Conservation (phyloP, 2,888 invertebrate genomes). For the Cephalotes varians region DNA sequence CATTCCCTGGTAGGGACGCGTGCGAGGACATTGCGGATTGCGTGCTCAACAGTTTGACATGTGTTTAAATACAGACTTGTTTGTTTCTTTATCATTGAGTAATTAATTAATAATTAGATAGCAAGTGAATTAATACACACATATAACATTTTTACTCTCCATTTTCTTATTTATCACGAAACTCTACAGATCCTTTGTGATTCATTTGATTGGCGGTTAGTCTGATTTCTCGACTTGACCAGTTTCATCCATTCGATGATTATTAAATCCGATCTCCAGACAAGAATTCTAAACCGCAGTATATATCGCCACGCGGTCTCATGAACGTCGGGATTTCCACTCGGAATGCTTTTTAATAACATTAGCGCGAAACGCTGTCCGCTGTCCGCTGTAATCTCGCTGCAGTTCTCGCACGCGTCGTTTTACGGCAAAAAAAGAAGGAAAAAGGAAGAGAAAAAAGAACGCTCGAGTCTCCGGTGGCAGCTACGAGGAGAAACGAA, state of each 20-base stretch:
- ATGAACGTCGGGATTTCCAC: conserved; percentile 40
- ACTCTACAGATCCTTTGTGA: not conserved
- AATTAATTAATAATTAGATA: conserved; percentile 6
- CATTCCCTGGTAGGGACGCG: conserved; percentile 55
- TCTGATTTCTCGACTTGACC: not conserved
- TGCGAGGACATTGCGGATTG: not conserved
- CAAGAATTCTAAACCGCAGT: not conserved
- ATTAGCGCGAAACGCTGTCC: conserved; percentile 63
- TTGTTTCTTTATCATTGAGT: not conserved
- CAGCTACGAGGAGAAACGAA: conserved; percentile 43
- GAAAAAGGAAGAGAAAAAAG: conserved; percentile 33
- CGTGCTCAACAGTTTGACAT: conserved; percentile 55
- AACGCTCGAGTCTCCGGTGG: conserved; percentile 52
- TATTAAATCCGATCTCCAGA: conserved; percentile 8
- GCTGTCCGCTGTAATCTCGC: conserved; percentile 67
- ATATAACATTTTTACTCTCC: not conserved
- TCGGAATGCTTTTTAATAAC: conserved; percentile 67
- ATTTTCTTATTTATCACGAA: not conserved
- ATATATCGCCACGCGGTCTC: not conserved
- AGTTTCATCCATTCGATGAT: not conserved
- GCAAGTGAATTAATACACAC: not conserved
- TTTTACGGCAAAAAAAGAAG: conserved; percentile 25
- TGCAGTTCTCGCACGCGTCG: conserved; percentile 50
- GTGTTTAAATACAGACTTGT: conserved; percentile 23
- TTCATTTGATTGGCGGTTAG: not conserved